Conservation (phyloP, 2,113 vertebrate genomes). For the Scolopax mira region DNA sequence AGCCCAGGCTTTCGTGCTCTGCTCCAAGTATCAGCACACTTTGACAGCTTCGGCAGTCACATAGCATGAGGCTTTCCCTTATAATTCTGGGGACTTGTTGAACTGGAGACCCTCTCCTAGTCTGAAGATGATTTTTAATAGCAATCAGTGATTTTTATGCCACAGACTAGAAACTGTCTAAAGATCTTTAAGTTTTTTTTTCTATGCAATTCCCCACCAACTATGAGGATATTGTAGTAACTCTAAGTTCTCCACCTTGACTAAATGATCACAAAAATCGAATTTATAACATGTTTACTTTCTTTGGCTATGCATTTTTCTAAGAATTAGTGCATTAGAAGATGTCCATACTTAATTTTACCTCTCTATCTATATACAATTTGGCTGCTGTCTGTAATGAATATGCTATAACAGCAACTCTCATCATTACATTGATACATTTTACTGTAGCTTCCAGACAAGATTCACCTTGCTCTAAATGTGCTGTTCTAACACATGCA, state of each 20-base stretch:
- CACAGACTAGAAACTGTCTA: background rate
- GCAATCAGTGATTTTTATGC: background rate
- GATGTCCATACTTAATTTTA: background rate
- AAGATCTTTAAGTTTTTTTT: background rate
- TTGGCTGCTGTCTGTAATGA: background rate
- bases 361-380: background rate
- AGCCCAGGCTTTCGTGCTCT: background rate
- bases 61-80: background rate
- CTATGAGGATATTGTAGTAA: background rate
- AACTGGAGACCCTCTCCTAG: background rate
- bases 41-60: too few species aligned
- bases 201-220: background rate
- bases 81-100: fast-evolving
- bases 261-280: background rate
- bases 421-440: background rate
- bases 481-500: background rate
- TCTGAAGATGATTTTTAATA: background rate
- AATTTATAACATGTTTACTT: background rate
- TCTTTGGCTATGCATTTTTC: background rate
- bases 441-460: background rate
- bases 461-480: background rate
- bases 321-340: background rate
- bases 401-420: background rate
- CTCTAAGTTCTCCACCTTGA: background rate
- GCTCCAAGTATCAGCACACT: background rate